Percentiles rank a stretch among this genome's conserved stretches.
These are phyloP conservation scores for Colostygia pectinataria DNA, from an alignment of 2,888 invertebrate genomes.

Conservation along the genomic window DNA sequence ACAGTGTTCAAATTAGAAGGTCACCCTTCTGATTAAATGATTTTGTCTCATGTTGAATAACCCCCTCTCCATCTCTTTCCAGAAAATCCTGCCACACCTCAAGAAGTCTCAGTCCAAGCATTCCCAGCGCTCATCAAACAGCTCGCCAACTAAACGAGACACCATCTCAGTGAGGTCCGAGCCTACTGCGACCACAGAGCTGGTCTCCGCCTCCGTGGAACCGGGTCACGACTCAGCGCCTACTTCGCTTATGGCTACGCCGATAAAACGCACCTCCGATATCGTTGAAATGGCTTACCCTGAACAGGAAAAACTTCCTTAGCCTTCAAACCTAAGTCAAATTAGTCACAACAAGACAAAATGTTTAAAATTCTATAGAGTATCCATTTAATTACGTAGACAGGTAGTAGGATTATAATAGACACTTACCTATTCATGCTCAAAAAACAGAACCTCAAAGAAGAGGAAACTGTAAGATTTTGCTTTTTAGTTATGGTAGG, in stretches of 20 bases:
- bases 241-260: conserved; percentile 56
- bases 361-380: no score
- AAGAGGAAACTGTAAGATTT: no score
- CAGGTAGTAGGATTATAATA: no score
- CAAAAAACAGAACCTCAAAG: no score
- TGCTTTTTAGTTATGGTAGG: no score
- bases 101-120: conserved; percentile 51
- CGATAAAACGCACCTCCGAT: conserved; percentile 44
- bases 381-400: no score
- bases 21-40: no score
- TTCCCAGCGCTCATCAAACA: conserved; percentile 43
- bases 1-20: no score
- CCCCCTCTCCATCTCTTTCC: conserved; percentile 38
- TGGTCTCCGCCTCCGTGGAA: conserved; percentile 67
- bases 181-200: conserved; percentile 66
- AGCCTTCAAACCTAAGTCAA: background rate
- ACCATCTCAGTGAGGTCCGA: conserved; percentile 61
- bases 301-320: conserved; percentile 32
- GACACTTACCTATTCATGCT: no score
- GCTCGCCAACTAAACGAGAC: conserved; percentile 59
- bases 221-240: conserved; percentile 59
- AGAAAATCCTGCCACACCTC: conserved; percentile 67
- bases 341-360: no score
- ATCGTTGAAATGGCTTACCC: conserved; percentile 62
- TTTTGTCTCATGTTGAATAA: no score